These are phyloP conservation scores for Madoqua kirkii DNA, from an alignment of 2,113 vertebrate genomes.

Conservation along the genomic window DNA sequence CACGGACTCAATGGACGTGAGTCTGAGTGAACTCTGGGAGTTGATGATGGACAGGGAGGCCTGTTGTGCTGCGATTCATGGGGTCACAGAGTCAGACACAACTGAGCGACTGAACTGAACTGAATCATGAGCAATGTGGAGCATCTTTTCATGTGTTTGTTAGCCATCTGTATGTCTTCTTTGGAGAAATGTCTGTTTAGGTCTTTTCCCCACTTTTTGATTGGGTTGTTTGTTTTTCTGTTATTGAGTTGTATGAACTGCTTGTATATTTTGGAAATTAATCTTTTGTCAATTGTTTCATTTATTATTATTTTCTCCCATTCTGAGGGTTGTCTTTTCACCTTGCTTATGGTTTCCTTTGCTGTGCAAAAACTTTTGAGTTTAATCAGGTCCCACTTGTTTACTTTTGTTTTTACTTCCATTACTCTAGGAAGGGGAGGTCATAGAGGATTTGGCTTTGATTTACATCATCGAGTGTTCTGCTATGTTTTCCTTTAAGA, in stretches of 20 bases:
- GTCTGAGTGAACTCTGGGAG: no score
- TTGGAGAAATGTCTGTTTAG: neutral
- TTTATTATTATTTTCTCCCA: neutral
- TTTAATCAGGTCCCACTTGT: neutral
- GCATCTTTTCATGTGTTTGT: neutral
- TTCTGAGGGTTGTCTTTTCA: neutral
- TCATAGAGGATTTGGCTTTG: neutral
- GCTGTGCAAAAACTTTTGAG: neutral
- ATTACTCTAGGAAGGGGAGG: neutral
- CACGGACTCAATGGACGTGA: no score
- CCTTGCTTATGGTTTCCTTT: neutral
- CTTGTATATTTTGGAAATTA: neutral
- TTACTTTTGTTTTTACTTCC: neutral
- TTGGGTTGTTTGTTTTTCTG: neutral
- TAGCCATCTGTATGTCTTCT: neutral
- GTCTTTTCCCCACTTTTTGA: neutral
- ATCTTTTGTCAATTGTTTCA: neutral
- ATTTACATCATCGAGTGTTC: neutral
- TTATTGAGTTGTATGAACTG: neutral
- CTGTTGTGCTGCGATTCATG: no score
- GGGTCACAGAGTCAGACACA: accelerated
- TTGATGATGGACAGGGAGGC: no score
- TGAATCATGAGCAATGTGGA: neutral
- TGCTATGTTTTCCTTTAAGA: neutral
- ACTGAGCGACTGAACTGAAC: no score